These are phyloP conservation scores for Acropternis orthonyx DNA, from an alignment of 2,797 vertebrate species.

Conservation along the genomic window DNA sequence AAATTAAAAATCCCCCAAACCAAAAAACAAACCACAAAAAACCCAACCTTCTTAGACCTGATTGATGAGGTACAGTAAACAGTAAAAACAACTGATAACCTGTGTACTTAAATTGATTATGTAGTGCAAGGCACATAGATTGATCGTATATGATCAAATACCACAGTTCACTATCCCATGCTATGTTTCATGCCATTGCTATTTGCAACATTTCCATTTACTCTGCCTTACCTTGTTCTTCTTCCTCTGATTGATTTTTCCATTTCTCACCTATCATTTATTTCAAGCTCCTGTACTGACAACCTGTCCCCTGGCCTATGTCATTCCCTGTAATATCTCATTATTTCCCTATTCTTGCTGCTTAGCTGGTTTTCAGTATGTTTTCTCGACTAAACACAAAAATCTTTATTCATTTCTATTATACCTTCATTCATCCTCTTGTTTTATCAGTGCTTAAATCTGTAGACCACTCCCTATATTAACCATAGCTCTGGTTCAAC, in stretches of 20 bases:
- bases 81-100: background rate
- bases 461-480: background rate
- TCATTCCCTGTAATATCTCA: background rate
- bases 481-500: background rate
- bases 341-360: background rate
- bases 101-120: background rate
- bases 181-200: background rate
- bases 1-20: fast-evolving
- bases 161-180: background rate
- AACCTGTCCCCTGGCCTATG: background rate
- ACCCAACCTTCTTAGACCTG: background rate
- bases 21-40: background rate
- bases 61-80: background rate
- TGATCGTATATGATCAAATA: background rate
- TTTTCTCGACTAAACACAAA: background rate
- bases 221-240: background rate
- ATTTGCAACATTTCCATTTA: background rate
- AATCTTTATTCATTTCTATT: background rate
- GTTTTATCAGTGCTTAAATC: background rate
- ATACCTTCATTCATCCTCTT: background rate
- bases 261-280: background rate
- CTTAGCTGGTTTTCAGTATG: background rate
- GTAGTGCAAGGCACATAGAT: background rate
- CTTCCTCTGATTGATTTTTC: background rate
- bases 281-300: background rate